These are phyloP conservation scores for Mythimna albipuncta DNA, from an alignment of 2,888 invertebrate genomes.

Conservation along the genomic window DNA sequence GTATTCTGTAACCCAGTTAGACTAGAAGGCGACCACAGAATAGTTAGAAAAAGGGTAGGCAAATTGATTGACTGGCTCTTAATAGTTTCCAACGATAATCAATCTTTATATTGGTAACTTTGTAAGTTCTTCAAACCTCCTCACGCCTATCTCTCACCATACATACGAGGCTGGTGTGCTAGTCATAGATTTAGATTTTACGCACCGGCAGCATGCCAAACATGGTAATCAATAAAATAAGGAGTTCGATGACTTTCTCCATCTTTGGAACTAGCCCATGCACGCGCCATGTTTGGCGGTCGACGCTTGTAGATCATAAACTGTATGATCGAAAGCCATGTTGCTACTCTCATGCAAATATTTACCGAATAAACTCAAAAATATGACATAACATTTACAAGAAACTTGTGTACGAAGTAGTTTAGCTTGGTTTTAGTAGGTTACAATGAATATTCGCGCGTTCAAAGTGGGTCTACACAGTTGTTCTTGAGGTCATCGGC, in stretches of 20 bases:
- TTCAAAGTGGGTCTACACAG: conserved; percentile 50
- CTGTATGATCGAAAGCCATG: conserved; percentile 7
- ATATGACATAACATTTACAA: conserved; percentile 26
- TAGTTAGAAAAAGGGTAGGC: too few relatives aligned
- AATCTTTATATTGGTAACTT: neutral
- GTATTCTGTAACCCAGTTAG: too few relatives aligned
- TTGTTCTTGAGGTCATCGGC: conserved; percentile 54
- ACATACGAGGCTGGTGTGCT: neutral
- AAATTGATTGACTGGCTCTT: neutral
- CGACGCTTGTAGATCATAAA: conserved; percentile 24
- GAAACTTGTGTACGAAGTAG: conserved; percentile 28
- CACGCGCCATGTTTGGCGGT: conserved; percentile 12
- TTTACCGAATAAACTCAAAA: conserved; percentile 33
- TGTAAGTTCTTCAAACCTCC: neutral
- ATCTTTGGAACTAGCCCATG: conserved; percentile 9
- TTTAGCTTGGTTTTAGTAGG: conserved; percentile 20
- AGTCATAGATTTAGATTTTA: neutral
- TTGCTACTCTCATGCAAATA: conserved; percentile 9
- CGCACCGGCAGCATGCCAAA: conserved; percentile 11
- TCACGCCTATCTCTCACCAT: neutral
- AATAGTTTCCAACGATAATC: neutral
- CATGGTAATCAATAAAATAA: conserved; percentile 15
- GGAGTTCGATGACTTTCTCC: conserved; percentile 25
- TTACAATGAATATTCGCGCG: conserved; percentile 46
- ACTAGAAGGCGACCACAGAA: too few relatives aligned